Conservation (phyloP, 1,140 invertebrate genomes). For the Melanaphis sacchari region DNA sequence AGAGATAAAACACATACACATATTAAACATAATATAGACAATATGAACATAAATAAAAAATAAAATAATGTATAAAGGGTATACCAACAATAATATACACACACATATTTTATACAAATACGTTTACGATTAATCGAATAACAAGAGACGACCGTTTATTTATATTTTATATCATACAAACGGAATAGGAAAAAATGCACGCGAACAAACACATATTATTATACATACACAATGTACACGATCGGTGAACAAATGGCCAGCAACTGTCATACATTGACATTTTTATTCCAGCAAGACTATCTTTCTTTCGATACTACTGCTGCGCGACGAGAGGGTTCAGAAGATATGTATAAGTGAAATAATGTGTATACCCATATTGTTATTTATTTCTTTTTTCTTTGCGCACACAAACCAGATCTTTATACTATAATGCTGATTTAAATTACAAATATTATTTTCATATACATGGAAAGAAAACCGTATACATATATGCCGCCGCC, state of each 20-base stretch:
- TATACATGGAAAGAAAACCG: slow-evolving; percentile 25
- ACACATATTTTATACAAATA: not conserved
- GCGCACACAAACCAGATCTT: slow-evolving; percentile 51
- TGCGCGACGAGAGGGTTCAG: not conserved
- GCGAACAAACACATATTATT: not conserved
- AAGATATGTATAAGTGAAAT: not conserved
- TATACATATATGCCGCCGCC: not conserved
- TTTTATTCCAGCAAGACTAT: slow-evolving; percentile 34
- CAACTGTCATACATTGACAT: slow-evolving; percentile 43
- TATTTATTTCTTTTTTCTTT: slow-evolving; percentile 13
- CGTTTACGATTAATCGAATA: slow-evolving; percentile 31
- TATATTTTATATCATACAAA: not conserved
- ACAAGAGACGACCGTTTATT: not conserved
- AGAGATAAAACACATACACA: not conserved
- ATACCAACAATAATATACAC: not conserved
- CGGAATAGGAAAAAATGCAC: not conserved
- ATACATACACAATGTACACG: slow-evolving; percentile 28
- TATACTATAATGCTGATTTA: slow-evolving; percentile 31
- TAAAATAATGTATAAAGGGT: not conserved
- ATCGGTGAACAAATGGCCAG: slow-evolving; percentile 43
- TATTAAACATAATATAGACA: not conserved
- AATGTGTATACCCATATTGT: slow-evolving; percentile 2
- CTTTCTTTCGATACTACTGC: slow-evolving; percentile 19
- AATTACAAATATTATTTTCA: slow-evolving; percentile 53
- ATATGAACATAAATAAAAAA: not conserved